A percentile compares a stretch with the other conserved stretches of the same genome.
Conservation (phyloP, 2,797 vertebrate genomes). For the Typhlichthys eigenmanni region DNA sequence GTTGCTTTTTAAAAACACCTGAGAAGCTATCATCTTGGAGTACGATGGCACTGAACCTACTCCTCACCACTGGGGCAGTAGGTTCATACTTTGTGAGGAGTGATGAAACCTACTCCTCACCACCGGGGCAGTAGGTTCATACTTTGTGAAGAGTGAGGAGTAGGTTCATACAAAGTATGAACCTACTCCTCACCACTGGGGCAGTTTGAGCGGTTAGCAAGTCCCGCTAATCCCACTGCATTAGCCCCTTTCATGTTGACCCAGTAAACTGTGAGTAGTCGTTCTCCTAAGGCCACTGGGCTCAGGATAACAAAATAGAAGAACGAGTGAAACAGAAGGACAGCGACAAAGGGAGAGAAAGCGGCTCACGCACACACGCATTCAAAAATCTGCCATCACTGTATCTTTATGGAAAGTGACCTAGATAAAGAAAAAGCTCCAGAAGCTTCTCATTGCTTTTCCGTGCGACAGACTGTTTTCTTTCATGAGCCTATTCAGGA, state of each 20-base stretch:
- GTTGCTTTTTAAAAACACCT: too few species aligned
- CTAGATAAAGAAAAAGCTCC: slow-evolving; percentile 60
- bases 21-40: too few species aligned
- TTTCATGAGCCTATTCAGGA: slow-evolving; percentile 51
- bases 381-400: slow-evolving; percentile 9
- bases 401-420: slow-evolving; percentile 70
- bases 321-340: not conserved
- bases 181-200: slow-evolving; percentile 30
- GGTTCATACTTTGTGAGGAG: too few species aligned
- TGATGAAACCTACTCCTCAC: too few species aligned
- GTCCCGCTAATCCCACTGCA: slow-evolving; percentile 53
- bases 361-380: slow-evolving; percentile 32
- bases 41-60: too few species aligned
- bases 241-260: slow-evolving; percentile 51
- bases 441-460: slow-evolving; percentile 50
- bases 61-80: too few species aligned
- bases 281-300: slow-evolving; percentile 47
- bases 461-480: slow-evolving; percentile 49
- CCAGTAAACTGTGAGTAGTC: slow-evolving; percentile 42
- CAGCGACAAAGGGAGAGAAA: slow-evolving; percentile 44
- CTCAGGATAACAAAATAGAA: slow-evolving; percentile 24
- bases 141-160: not conserved
- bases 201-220: slow-evolving; percentile 51
- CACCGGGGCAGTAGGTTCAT: too few species aligned
- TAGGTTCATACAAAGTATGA: not conserved